These are phyloP conservation scores for Mormyrus iriodes DNA, from an alignment of 2,113 vertebrate genomes.

Conservation along the genomic window DNA sequence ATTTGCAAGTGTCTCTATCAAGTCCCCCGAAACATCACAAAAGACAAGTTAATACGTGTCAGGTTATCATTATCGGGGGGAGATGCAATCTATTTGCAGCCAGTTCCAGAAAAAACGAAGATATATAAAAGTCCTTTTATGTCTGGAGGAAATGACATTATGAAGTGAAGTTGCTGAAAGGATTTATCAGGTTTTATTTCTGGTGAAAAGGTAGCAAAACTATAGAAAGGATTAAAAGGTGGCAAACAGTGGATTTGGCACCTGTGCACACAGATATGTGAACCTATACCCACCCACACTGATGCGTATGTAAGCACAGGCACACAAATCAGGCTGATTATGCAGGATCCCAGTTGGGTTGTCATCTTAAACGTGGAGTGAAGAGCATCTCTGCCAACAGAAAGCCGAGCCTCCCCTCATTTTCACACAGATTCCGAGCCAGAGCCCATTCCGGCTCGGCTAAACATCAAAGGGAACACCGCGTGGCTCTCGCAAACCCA, in stretches of 20 bases:
- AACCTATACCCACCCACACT: conserved; percentile 4
- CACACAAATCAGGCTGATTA: conserved; percentile 9
- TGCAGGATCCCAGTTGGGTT: neutral
- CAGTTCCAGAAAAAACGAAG: neutral
- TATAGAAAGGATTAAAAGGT: neutral
- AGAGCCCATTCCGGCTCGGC: conserved; percentile 51
- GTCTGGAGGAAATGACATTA: neutral
- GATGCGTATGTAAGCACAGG: neutral
- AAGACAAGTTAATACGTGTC: neutral
- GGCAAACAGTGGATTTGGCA: neutral
- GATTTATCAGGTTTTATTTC: neutral
- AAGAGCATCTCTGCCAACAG: conserved; percentile 12
- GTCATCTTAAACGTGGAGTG: conserved; percentile 7
- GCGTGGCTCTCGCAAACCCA: conserved; percentile 47
- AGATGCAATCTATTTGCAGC: neutral
- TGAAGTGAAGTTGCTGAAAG: neutral
- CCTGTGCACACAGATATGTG: neutral
- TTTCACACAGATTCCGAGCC: conserved; percentile 42
- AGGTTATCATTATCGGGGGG: neutral
- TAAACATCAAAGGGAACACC: conserved; percentile 58
- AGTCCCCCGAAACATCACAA: neutral
- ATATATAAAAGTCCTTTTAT: neutral
- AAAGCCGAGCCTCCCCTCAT: neutral
- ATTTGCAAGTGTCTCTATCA: neutral
- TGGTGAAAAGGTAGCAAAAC: neutral